Percentiles rank a stretch among this genome's conserved stretches.
Evolutionary conservation across 92 coral and sea anemone genomes (phyloP).

Genomic region (Heteractis magnifica): DNA sequence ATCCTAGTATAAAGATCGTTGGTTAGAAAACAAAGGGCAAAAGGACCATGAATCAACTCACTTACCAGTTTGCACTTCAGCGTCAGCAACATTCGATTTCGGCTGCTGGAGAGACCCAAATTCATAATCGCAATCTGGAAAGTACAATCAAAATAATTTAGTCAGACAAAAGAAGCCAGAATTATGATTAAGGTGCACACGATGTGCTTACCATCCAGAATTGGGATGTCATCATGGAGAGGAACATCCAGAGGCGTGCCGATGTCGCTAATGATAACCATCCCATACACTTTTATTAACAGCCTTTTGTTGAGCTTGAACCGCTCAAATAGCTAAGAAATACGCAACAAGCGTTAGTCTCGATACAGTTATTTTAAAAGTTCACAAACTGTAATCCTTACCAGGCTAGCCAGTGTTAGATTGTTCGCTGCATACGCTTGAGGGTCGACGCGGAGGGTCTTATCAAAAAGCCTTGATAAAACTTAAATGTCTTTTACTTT

Average conservation of each 20-base stretch:
- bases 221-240: background rate
- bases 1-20: background rate
- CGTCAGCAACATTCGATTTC: background rate
- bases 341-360: background rate
- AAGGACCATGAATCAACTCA: background rate
- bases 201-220: background rate
- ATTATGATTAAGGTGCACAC: too few species aligned
- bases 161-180: background rate
- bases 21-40: background rate
- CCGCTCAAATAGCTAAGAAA: background rate
- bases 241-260: background rate
- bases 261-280: background rate
- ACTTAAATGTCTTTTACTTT: too few species aligned
- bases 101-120: background rate
- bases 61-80: background rate
- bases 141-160: background rate
- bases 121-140: background rate
- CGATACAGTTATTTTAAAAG: background rate
- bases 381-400: background rate
- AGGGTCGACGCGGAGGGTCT: background rate
- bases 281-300: background rate
- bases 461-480: too few species aligned
- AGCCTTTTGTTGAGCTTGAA: background rate
- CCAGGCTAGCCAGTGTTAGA: background rate
- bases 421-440: background rate